A percentile compares a stretch with the other conserved stretches of the same genome.
These are phyloP conservation scores for Nematolebias whitei DNA, from an alignment of 2,113 vertebrate species.

Conservation along the genomic window DNA sequence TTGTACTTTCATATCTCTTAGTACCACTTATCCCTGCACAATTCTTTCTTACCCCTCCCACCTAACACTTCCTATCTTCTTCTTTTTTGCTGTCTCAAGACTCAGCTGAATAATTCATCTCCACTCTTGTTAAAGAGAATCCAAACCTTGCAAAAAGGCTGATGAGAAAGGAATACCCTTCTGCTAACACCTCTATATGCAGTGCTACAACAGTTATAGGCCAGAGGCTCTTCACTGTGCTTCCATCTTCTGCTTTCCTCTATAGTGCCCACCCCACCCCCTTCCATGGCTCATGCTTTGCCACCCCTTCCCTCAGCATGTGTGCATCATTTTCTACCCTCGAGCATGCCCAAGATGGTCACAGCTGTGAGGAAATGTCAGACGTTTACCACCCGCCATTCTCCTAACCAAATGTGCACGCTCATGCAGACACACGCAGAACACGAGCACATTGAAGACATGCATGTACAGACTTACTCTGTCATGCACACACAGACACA, in stretches of 20 bases:
- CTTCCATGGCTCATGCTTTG: conserved; percentile 35
- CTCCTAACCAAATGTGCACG: conserved; percentile 58
- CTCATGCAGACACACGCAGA: conserved; percentile 33
- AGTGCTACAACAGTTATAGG: conserved; percentile 62
- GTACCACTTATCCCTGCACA: conserved; percentile 27
- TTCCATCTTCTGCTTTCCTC: not conserved
- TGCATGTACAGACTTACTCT: conserved; percentile 19
- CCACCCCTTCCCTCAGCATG: conserved; percentile 39
- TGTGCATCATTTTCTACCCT: conserved; percentile 69
- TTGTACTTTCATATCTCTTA: conserved; percentile 24
- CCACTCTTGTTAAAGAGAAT: conserved; percentile 61
- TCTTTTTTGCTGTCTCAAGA: conserved; percentile 32
- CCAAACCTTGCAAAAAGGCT: conserved; percentile 40
- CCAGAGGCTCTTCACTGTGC: conserved; percentile 51
- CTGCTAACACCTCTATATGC: conserved; percentile 54
- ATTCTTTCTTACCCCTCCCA: conserved; percentile 29
- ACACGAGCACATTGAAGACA: conserved; percentile 30
- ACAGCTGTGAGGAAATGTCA: conserved; percentile 79
- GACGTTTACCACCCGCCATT: conserved; percentile 67
- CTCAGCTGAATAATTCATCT: conserved; percentile 71
- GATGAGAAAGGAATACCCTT: conserved; percentile 41
- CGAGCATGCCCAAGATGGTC: conserved; percentile 68
- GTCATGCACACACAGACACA: conserved; percentile 14
- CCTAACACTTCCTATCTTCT: conserved; percentile 43
- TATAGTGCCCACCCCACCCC: conserved; percentile 9